Percentiles rank a stretch among this genome's conserved stretches.
Evolutionary conservation across 92 coral and sea anemone genomes (phyloP).

Genomic region (Parazoanthus darwini): DNA sequence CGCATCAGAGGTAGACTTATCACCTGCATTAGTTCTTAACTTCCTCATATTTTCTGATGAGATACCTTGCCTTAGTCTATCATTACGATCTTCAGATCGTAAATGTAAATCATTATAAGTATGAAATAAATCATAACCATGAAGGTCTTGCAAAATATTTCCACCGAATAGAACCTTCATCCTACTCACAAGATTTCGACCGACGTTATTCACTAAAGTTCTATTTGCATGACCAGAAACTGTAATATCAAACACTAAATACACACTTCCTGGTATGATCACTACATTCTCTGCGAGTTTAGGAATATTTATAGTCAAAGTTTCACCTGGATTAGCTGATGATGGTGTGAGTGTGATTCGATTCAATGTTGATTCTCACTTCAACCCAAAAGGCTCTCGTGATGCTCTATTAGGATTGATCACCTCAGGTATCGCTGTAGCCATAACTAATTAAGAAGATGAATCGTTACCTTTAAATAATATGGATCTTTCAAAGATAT

Average conservation of each 20-base stretch:
- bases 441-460: not conserved
- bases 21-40: too few species aligned
- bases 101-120: too few species aligned
- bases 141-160: not conserved
- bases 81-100: too few species aligned
- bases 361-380: not conserved
- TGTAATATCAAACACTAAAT: not conserved
- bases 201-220: too few species aligned
- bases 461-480: not conserved
- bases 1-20: too few species aligned
- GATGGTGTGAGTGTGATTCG: not conserved
- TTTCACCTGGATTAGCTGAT: not conserved
- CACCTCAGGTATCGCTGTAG: not conserved
- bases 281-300: not conserved
- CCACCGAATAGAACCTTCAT: not conserved
- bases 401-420: not conserved
- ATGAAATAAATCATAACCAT: too few species aligned
- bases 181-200: not conserved
- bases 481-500: not conserved
- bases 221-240: too few species aligned
- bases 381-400: not conserved
- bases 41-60: too few species aligned
- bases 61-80: too few species aligned
- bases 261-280: not conserved
- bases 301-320: not conserved